Base-by-base conservation (phyloP, 53 echinoderm and acorn worm genomes). In the Echinarachnius parma region DNA sequence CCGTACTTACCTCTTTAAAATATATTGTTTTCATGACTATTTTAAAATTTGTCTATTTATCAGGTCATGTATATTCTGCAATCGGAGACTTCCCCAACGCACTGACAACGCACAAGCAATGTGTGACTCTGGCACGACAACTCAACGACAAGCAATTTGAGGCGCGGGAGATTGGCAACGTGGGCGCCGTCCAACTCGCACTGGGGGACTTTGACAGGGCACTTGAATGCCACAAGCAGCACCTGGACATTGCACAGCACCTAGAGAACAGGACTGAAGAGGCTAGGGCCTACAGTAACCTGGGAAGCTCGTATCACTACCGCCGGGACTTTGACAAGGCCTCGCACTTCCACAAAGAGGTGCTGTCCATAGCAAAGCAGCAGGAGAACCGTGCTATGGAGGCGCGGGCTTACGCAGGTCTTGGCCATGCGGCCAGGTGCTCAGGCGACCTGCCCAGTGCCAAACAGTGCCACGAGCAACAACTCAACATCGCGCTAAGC, bases 51-150 rank as follows among this genome's bases (percentile, higher is more conserved):
- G n/a, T n/a, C n/a, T n/a, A n/a, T n/a, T n/a, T n/a, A n/a, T n/a
- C 60, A 98, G 98, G 98, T 66, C 98, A 98, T 64, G 98, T 98
- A 60, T 98, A 98, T 58, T 92, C 98, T 34, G 91, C 98, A 2
- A 92, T 98, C 53, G 98, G 98, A 29, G 98, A 98, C 77, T 92
- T 91, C 60, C 98, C 98, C 16, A 98, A 98, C 71, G 98, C 98
- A 55, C 66, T 98, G 25, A 88, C 91, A 34, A 98, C 91, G 50
- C 98, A 98, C 59, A 88, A 92, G 42, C 98, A 98, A 54, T 98
- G 98, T 81, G 98, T 98, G 30, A 62, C 92, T 34, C 82, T 98
- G 53, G 82, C 98, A 42, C 82, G 87, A 78, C 98, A 98, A 88
- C 91, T 98, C 86, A 86, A 77, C 25, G 92, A 98, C 55, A 98